A percentile compares a stretch with the other conserved stretches of the same genome.
Conservation (phyloP, 2,797 vertebrate genomes). For the Acrossocheilus wenchowensis region DNA sequence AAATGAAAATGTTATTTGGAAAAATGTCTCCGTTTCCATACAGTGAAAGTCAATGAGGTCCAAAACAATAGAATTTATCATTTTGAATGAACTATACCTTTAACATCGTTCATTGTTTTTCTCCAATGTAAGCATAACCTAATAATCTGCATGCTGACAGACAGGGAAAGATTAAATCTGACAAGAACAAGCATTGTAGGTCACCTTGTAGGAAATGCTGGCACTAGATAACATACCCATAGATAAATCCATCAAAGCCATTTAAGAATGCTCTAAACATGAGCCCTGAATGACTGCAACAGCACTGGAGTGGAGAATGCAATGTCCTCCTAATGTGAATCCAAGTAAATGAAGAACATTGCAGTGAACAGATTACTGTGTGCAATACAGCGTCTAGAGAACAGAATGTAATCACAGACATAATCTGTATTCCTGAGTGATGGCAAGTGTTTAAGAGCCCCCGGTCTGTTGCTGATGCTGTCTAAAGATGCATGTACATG, state of each 20-base stretch:
- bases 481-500: constrained; percentile 17
- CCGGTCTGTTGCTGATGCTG: background rate
- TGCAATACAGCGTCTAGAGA: background rate
- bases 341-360: background rate
- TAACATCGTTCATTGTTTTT: background rate
- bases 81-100: background rate
- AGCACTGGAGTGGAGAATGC: background rate
- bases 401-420: constrained; percentile 18
- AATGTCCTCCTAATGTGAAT: constrained; percentile 1
- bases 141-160: constrained; percentile 38
- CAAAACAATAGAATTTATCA: background rate
- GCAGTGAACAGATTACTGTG: constrained; percentile 10
- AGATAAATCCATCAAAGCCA: background rate
- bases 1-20: background rate
- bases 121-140: background rate
- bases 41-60: background rate
- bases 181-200: constrained; percentile 52
- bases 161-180: constrained; percentile 47
- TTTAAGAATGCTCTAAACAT: constrained; percentile 13
- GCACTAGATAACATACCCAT: background rate
- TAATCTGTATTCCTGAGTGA: constrained; percentile 19
- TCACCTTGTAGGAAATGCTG: constrained; percentile 54
- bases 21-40: background rate
- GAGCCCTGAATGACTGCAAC: background rate
- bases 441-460: constrained; percentile 23